Evolutionary conservation across 1,140 invertebrate species (phyloP).

Genomic region (Drosophila punjabiensis): DNA sequence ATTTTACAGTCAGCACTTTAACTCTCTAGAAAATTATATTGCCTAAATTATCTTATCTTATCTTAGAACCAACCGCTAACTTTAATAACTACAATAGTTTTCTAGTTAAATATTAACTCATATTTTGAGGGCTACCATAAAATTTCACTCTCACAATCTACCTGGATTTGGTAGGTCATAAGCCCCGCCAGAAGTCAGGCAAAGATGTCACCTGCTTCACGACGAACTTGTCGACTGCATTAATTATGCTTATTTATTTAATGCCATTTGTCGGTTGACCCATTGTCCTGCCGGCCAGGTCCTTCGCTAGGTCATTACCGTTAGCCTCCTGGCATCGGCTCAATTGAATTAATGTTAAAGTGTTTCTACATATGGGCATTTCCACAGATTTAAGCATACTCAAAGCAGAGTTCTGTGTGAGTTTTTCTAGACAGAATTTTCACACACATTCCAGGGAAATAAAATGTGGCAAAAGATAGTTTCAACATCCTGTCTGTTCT

Average conservation of each 20-base stretch:
- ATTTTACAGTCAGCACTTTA: too few relatives aligned
- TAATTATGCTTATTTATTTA: slow-evolving; percentile 62
- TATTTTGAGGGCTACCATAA: not conserved
- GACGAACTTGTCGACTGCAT: slow-evolving; percentile 37
- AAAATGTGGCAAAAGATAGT: too few relatives aligned
- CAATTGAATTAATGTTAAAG: slow-evolving; percentile 46
- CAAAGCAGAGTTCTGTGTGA: too few relatives aligned
- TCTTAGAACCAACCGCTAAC: too few relatives aligned
- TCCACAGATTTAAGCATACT: not conserved
- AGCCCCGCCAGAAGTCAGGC: slow-evolving; percentile 1
- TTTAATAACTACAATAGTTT: not conserved
- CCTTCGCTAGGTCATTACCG: slow-evolving; percentile 30
- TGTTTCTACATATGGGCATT: not conserved
- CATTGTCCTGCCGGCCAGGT: slow-evolving; percentile 3
- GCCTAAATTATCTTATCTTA: too few relatives aligned
- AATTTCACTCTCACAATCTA: slow-evolving; percentile 6
- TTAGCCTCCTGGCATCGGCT: slow-evolving; percentile 22
- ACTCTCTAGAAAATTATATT: too few relatives aligned
- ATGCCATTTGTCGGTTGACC: slow-evolving; percentile 19
- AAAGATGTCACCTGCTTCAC: slow-evolving; percentile 11
- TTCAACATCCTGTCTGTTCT: not conserved
- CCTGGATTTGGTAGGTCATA: slow-evolving; percentile 17
- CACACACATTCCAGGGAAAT: too few relatives aligned
- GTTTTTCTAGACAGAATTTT: too few relatives aligned
- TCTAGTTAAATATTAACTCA: not conserved